These are phyloP conservation scores for Cotesia vestalis DNA, from an alignment of 1,140 invertebrate species.

Conservation along the genomic window DNA sequence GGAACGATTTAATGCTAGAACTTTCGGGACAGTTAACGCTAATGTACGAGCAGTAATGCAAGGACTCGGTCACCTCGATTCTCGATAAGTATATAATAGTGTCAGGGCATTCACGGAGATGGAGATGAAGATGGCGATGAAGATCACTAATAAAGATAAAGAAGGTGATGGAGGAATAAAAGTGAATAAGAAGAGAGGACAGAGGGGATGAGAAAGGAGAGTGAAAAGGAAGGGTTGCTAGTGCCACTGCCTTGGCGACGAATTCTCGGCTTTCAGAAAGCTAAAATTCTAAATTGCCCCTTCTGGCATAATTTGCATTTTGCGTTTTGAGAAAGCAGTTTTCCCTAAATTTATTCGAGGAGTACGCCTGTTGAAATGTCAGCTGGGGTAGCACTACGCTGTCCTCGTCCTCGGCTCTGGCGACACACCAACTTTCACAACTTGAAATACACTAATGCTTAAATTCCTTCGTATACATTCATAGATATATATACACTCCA, in stretches of 20 bases:
- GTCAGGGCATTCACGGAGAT: no score
- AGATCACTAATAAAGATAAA: not conserved
- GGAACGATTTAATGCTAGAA: constrained; percentile 43
- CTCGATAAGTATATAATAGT: not conserved
- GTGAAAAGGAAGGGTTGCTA: constrained; percentile 18
- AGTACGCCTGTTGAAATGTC: constrained; percentile 16
- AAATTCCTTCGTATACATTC: not conserved
- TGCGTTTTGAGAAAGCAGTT: constrained; percentile 47
- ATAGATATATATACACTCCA: not conserved
- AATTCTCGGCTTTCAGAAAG: constrained; percentile 49
- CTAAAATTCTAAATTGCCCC: constrained; percentile 56
- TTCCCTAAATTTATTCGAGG: constrained; percentile 51
- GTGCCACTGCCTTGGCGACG: not conserved
- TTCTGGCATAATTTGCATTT: constrained; percentile 52
- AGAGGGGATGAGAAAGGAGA: not conserved
- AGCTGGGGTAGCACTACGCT: not conserved
- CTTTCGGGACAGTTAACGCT: constrained; percentile 44
- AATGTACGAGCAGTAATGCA: constrained; percentile 33
- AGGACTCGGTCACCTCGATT: constrained; percentile 14
- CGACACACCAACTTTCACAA: constrained; percentile 28
- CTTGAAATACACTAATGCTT: constrained; percentile 15
- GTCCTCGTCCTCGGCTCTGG: not conserved
- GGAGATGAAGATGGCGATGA: not conserved
- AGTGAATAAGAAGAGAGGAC: not conserved
- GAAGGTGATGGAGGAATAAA: constrained; percentile 11